Conservation (phyloP, 2,888 invertebrate genomes). For the Cephus pulcher region DNA sequence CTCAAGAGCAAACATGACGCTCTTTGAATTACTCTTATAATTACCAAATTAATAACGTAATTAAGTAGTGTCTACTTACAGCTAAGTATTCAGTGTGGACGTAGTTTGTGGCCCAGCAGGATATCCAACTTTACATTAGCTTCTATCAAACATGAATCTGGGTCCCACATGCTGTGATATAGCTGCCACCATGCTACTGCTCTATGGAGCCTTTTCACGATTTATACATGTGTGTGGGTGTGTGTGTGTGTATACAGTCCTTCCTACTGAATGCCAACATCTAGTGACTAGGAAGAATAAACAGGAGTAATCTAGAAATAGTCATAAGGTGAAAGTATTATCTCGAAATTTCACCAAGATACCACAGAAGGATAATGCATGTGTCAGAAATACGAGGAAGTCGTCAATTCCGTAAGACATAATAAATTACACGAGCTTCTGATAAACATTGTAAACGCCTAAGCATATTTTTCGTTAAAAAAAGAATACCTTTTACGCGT, state of each 20-base stretch:
- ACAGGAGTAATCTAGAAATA: neutral
- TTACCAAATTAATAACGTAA: constrained; percentile 20
- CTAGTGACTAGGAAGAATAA: neutral
- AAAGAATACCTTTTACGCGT: neutral
- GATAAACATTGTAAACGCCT: neutral
- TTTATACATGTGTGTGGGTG: neutral
- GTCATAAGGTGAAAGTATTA: neutral
- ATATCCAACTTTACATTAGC: neutral
- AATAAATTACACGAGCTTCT: neutral
- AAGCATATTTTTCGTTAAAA: neutral
- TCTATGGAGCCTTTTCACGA: neutral
- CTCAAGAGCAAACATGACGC: neutral
- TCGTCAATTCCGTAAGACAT: neutral
- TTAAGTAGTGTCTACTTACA: constrained; percentile 18
- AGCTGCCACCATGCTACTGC: neutral
- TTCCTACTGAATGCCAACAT: neutral
- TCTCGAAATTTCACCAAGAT: neutral
- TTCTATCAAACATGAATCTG: neutral
- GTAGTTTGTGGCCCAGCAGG: constrained; percentile 4
- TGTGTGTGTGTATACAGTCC: neutral
- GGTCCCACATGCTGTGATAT: neutral
- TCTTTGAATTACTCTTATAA: constrained; percentile 9
- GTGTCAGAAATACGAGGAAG: neutral
- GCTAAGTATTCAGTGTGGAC: constrained; percentile 11
- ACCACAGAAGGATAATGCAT: neutral